Evolutionary conservation across 1,140 invertebrate genomes (phyloP), one percentile per base, ranked within the genome.

Genomic region (Megalonaias nervosa): DNA sequence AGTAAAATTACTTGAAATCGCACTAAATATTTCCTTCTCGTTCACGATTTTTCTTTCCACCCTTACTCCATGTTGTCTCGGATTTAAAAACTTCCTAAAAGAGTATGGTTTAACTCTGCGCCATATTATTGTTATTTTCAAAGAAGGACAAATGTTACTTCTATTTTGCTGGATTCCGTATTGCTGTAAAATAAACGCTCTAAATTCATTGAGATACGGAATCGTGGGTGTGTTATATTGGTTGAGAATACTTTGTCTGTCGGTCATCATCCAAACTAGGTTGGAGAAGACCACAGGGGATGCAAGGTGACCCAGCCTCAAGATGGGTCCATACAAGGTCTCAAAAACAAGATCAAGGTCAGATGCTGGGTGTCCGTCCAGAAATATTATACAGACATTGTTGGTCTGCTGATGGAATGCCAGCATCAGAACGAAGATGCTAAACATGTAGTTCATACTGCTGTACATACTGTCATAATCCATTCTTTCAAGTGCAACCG

Each of bases 381-480:
- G 67, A 55, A 84, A 75, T 38, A 89, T 61, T 31, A 89, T 81
- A n/a, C 78, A 82, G 11, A 82, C 76, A 55, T 84, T 67, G 16
- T 78, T 62, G 21, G 86, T 81, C 23, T 80, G 69, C 59, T 77
- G 70, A 61, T 84, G 78, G 70, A 89, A 87, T 19, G 85, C 68
- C 31, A 85, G 64, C 75, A 86, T 80, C 66, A 88, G 75, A n/a
- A 87, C 75, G 70, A 87, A 89, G 31, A 86, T 85, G 73, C 85
- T 88, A 75, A 84, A 87, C 67, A 84, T 85, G 77, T 89, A 85
- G 17, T 86, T 85, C 81, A 88, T 86, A 12, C 85, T 85, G 76
- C 88, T 87, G 71, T 87, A 89, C 16, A 88, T 74, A 76, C 88
- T 89, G 15, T 81, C 88, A 76, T 88, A 89, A 72, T 88, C 87